Base-by-base conservation (phyloP, 2,797 vertebrate species). In the Myripristis jacobus region DNA sequence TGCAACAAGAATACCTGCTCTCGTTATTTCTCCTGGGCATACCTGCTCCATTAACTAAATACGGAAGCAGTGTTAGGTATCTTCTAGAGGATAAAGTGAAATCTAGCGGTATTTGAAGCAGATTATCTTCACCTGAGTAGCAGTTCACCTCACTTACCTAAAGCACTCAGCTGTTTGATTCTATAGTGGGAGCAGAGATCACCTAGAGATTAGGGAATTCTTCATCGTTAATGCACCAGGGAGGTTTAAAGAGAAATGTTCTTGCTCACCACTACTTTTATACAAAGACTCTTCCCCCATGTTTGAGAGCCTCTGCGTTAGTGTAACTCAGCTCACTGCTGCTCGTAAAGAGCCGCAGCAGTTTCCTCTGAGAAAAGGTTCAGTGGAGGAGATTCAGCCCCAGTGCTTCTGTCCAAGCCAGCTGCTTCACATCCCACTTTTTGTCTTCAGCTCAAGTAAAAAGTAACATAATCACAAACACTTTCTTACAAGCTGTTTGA, bases 31-130 rank as follows among this genome's bases (percentile, higher is more conserved):
- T 72, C 73, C 61, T 52, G 75, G 77, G 61, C 31, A 51, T 69
- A 46, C 5, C 55, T 18, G 70, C 70, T 79, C 88, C 73, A 80
- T 90, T 91, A 91, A 81, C 84, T 57, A 83, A 74, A 77, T 31
- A 56, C 67, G 69, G 75, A 65, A 73, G 51, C 60, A 59, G 52
- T 57, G 72, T 75, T 64, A 31, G 68, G 60, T 73, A 75, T 88
- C 85, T 81, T 78, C 62, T 61, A 38, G 7, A 52, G 81, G 79
- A 82, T 82, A 70, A 79, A 68, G 80, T 67, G 56, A 78, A 82
- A 84, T 90, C 84, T 81, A 73, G 66, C 77, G 71, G 71, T 83
- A 88, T 89, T 91, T 87, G 87, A 82, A 84, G 70, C 73, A 80
- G 85, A 90, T 92, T 84, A 89, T 87, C 79, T 87, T 65, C 77